These are phyloP conservation scores for Podabrus alpinus DNA, from an alignment of 2,888 invertebrate species.

Conservation along the genomic window DNA sequence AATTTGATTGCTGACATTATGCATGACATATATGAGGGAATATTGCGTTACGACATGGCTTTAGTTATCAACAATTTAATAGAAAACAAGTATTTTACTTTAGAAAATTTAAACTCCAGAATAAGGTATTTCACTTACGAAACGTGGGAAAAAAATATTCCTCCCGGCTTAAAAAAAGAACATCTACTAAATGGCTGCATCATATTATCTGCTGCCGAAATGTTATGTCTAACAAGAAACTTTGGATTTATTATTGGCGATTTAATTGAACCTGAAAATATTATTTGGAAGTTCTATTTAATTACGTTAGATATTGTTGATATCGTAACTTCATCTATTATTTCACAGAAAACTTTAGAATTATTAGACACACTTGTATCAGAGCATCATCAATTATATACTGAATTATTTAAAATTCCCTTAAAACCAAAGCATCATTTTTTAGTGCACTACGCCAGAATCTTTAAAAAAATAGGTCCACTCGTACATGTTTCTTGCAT, in stretches of 20 bases:
- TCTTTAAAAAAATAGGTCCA: neutral
- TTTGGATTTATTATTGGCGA: slow-evolving; percentile 38
- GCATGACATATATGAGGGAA: slow-evolving; percentile 40
- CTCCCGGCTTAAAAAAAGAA: slow-evolving; percentile 30
- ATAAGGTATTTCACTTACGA: slow-evolving; percentile 29
- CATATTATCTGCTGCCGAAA: slow-evolving; percentile 41
- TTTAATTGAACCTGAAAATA: slow-evolving; percentile 26
- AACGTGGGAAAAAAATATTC: slow-evolving; percentile 25
- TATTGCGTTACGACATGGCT: slow-evolving; percentile 37
- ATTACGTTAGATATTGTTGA: slow-evolving; percentile 34
- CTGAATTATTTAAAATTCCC: neutral
- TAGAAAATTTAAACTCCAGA: slow-evolving; percentile 30
- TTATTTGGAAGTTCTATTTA: slow-evolving; percentile 33
- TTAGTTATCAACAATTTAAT: slow-evolving; percentile 32
- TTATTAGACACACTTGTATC: neutral
- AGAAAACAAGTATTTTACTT: slow-evolving; percentile 12
- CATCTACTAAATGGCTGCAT: slow-evolving; percentile 32
- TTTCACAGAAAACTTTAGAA: neutral
- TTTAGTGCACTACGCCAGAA: neutral
- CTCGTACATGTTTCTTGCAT: slow-evolving; percentile 20
- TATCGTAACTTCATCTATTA: slow-evolving; percentile 3
- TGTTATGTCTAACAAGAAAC: slow-evolving; percentile 37
- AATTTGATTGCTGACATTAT: slow-evolving; percentile 41
- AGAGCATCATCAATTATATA: neutral
- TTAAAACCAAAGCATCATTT: neutral